Conservation (phyloP, 2,888 invertebrate species). For the Ennomos fuscantarius region DNA sequence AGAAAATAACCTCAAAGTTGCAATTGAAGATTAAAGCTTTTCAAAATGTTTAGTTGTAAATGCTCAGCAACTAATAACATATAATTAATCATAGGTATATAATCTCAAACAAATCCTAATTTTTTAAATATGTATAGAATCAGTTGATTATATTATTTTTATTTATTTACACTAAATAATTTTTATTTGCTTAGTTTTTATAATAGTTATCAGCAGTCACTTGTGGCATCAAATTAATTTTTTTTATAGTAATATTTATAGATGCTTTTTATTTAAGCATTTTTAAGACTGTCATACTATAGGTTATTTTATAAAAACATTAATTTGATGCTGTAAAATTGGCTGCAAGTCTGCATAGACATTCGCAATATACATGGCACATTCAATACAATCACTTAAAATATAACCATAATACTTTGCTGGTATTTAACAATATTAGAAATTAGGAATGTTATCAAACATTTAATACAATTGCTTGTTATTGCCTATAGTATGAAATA, state of each 20-base stretch:
- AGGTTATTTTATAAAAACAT: neutral
- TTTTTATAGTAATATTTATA: neutral
- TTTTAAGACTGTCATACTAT: neutral
- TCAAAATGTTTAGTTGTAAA: constrained; percentile 49
- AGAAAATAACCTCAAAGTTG: constrained; percentile 46
- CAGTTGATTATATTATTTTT: constrained; percentile 40
- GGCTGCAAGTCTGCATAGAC: constrained; percentile 18
- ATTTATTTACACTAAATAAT: constrained; percentile 29
- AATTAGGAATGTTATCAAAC: constrained; percentile 54
- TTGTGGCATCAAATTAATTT: constrained; percentile 3
- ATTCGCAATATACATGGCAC: constrained; percentile 72
- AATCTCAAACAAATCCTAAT: constrained; percentile 47
- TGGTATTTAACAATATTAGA: constrained; percentile 52
- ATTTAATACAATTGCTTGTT: constrained; percentile 56
- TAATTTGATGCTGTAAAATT: constrained; percentile 16
- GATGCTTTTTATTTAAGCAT: neutral
- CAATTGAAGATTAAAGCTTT: constrained; percentile 58
- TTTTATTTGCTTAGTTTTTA: constrained; percentile 2
- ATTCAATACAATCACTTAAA: constrained; percentile 57
- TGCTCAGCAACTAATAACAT: constrained; percentile 52
- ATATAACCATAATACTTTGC: constrained; percentile 45
- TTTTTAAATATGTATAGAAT: constrained; percentile 46
- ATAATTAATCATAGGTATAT: constrained; percentile 42
- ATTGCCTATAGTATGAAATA: constrained; percentile 65
- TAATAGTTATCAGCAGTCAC: constrained; percentile 1